Evolutionary conservation across 2,113 vertebrate genomes (phyloP).

Genomic region (Microcebus griseorufus): DNA sequence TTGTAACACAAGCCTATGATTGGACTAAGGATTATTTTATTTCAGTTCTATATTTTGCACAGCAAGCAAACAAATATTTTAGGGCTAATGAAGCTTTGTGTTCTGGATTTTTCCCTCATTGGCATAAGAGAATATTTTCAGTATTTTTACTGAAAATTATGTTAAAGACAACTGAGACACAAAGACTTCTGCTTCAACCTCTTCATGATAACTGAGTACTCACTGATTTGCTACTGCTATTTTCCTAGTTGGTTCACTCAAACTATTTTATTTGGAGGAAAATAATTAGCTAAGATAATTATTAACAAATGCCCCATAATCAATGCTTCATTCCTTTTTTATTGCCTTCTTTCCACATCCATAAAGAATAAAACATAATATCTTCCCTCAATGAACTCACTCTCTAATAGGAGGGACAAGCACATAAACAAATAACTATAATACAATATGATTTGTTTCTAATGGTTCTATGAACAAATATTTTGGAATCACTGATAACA

Average conservation of each 20-base stretch:
- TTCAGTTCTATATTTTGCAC: neutral
- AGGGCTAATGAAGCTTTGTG: neutral
- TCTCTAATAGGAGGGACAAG: neutral
- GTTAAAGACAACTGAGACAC: neutral
- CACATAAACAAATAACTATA: neutral
- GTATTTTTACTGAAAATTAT: neutral
- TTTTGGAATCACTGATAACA: neutral
- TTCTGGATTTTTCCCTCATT: constrained; percentile 2
- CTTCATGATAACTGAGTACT: neutral
- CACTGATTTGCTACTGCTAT: neutral
- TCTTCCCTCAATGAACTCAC: neutral
- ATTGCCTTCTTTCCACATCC: neutral
- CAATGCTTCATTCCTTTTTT: neutral
- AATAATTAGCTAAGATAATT: neutral
- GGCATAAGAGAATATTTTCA: neutral
- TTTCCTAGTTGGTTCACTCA: neutral
- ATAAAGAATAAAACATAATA: constrained; percentile 9
- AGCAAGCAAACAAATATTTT: neutral
- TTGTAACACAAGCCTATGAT: neutral
- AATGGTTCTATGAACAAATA: neutral
- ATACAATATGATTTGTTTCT: neutral
- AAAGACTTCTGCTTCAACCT: neutral
- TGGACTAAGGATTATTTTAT: constrained; percentile 30
- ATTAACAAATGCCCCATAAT: neutral
- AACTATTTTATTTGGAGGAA: neutral